Conservation (phyloP, 2,888 invertebrate species). For the Epirrhoe alternata region DNA sequence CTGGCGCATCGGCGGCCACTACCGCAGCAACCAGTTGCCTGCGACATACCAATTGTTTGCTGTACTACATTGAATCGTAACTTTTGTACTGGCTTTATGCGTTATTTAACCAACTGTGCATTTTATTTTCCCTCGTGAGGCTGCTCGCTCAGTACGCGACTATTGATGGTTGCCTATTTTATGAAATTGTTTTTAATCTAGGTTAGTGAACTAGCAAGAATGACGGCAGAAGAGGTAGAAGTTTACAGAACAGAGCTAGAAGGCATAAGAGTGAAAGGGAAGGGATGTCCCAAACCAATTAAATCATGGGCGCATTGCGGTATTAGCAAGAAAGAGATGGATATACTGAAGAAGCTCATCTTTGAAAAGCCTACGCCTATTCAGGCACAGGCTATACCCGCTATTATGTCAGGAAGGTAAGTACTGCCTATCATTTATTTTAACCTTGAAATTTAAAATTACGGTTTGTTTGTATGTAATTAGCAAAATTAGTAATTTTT, state of each 20-base stretch:
- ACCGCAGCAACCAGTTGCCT: too few species aligned
- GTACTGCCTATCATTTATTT: not conserved
- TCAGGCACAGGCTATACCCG: constrained; percentile 98
- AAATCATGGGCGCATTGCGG: constrained; percentile 99
- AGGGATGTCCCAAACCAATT: constrained; percentile 98
- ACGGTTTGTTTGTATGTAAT: too few species aligned
- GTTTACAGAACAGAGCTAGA: constrained; percentile 95
- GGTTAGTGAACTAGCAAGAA: constrained; percentile 96
- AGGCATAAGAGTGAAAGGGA: constrained; percentile 98
- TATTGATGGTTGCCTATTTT: too few species aligned
- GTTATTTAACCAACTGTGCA: too few species aligned
- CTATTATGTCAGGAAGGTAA: constrained; percentile 96
- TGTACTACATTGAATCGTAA: too few species aligned
- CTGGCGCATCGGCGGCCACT: too few species aligned
- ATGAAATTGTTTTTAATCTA: constrained; percentile 57
- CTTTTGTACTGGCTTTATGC: too few species aligned
- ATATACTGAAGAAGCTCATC: constrained; percentile 93
- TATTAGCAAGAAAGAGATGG: constrained; percentile 97
- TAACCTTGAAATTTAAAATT: too few species aligned
- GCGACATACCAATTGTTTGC: too few species aligned
- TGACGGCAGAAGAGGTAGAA: constrained; percentile 95
- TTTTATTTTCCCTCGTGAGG: too few species aligned
- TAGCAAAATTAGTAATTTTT: too few species aligned
- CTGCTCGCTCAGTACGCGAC: too few species aligned
- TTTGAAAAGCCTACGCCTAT: constrained; percentile 99